phyloP scores from a whole-genome alignment of 2,888 invertebrate genomes.

The Trachelus iudaicus region DNA sequence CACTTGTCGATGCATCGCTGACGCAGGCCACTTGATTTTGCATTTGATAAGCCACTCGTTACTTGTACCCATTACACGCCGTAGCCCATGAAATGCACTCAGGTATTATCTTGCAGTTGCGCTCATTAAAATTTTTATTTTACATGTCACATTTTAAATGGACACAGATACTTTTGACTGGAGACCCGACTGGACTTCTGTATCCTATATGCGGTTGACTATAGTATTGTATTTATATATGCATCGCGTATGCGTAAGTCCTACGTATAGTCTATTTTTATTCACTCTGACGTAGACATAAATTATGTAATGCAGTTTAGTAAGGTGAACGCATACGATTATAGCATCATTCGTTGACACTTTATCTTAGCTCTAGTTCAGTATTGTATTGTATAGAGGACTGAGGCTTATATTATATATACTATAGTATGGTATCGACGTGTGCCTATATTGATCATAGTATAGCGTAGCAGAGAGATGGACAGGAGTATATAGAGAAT shows the following conservation, averaged over 20 bases:
- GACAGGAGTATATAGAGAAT: slow-evolving; percentile 5
- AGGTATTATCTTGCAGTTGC: not conserved
- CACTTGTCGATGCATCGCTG: not conserved
- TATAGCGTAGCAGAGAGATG: not conserved
- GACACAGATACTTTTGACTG: not conserved
- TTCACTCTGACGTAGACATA: not conserved
- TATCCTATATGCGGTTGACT: not conserved
- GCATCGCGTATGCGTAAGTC: not conserved
- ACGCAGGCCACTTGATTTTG: not conserved
- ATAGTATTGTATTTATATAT: not conserved
- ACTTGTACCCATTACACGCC: not conserved
- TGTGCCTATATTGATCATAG: not conserved
- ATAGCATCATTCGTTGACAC: not conserved
- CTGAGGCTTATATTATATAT: not conserved
- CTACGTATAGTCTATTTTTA: not conserved
- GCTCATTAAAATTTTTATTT: not conserved
- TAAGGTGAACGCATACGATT: not conserved
- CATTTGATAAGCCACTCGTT: not conserved
- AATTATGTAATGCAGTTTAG: not conserved
- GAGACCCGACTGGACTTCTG: not conserved
- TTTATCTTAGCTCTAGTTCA: not conserved
- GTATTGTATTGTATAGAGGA: not conserved
- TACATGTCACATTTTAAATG: not conserved
- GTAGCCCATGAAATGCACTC: not conserved
- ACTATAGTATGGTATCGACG: not conserved